Percentiles rank a stretch among this genome's conserved stretches.
Conservation (phyloP, 1,140 invertebrate genomes). For the Diachasma alloeum region DNA sequence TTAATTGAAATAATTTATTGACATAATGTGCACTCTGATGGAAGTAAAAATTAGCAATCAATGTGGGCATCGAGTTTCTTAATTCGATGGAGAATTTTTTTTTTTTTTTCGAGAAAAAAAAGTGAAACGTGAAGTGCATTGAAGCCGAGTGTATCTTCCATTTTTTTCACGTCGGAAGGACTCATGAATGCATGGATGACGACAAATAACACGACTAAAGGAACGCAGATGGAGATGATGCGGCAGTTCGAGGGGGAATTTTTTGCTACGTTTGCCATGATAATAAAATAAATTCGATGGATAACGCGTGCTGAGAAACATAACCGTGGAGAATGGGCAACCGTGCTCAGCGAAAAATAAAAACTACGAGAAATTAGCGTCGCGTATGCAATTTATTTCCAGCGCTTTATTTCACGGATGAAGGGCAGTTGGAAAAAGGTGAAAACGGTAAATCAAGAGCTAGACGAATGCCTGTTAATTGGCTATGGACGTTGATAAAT, state of each 20-base stretch:
- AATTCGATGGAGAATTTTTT: neutral
- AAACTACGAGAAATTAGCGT: neutral
- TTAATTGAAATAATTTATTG: slow-evolving; percentile 41
- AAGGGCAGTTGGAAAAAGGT: neutral
- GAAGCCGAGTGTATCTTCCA: neutral
- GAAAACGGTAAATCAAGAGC: slow-evolving; percentile 14
- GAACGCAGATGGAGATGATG: no score
- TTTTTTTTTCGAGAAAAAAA: no score
- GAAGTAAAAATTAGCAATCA: slow-evolving; percentile 10
- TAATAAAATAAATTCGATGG: slow-evolving; percentile 62
- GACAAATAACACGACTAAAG: no score
- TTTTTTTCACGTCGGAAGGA: neutral
- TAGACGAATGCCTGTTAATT: slow-evolving; percentile 9
- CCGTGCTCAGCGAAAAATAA: neutral
- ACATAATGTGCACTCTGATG: slow-evolving; percentile 49
- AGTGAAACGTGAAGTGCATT: neutral
- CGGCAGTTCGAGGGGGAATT: no score
- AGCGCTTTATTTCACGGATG: neutral
- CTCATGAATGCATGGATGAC: slow-evolving; percentile 37
- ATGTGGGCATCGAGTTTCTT: slow-evolving; percentile 1
- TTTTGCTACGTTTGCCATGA: slow-evolving; percentile 59
- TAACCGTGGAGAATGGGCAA: slow-evolving; percentile 12
- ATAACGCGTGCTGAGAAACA: slow-evolving; percentile 55
- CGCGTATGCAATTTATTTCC: neutral
- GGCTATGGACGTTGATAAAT: slow-evolving; percentile 17